Conservation (phyloP, 2,113 vertebrate species). For the Psilopsiagon aymara region DNA sequence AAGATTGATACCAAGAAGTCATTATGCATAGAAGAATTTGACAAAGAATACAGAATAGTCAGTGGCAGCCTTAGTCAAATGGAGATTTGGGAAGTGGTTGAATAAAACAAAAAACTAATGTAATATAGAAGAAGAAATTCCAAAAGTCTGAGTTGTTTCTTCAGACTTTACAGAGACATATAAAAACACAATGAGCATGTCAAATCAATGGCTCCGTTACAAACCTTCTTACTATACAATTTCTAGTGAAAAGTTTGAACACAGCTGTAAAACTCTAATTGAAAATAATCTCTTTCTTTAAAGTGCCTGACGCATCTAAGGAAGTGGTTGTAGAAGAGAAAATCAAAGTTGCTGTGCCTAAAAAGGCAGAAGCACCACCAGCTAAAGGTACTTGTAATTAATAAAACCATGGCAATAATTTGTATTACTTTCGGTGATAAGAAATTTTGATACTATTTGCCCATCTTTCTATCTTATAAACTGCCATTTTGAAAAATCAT, state of each 20-base stretch:
- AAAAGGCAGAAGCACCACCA: slow-evolving; percentile 55
- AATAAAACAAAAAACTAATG: not conserved
- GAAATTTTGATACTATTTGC: not conserved
- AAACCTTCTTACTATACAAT: not conserved
- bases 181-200: not conserved
- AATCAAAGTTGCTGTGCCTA: slow-evolving; percentile 37
- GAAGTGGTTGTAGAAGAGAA: slow-evolving; percentile 68
- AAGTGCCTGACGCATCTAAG: slow-evolving; percentile 42
- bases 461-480: not conserved
- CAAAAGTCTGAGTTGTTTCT: not conserved
- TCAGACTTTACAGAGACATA: not conserved
- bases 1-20: not conserved
- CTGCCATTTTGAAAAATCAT: not conserved
- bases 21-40: not conserved
- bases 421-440: not conserved
- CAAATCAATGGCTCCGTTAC: not conserved
- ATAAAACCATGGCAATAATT: not conserved
- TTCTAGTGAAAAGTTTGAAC: not conserved
- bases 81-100: not conserved
- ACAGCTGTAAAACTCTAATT: not conserved
- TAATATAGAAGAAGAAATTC: not conserved
- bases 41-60: not conserved
- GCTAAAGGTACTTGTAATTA: slow-evolving; percentile 64
- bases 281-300: not conserved
- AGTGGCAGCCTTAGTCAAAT: not conserved